Percentiles rank a stretch among this genome's conserved stretches.
These are phyloP conservation scores for Apodemus speciosus DNA, from an alignment of 2,113 vertebrate species.

Conservation along the genomic window DNA sequence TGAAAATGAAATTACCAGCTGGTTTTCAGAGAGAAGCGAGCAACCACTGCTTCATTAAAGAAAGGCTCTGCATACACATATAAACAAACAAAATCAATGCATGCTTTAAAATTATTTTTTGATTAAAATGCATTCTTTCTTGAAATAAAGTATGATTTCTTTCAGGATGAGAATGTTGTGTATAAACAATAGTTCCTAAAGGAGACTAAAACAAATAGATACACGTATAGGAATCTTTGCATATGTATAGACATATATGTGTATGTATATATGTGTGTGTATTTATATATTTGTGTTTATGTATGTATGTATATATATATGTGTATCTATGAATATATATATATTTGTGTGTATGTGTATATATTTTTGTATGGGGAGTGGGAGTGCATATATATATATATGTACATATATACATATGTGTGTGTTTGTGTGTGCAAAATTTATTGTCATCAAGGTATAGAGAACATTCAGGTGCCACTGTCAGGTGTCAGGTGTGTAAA, in stretches of 20 bases:
- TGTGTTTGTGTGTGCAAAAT: background rate
- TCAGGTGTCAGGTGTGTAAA: background rate
- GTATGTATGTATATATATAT: background rate
- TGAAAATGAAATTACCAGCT: slow-evolving; percentile 55
- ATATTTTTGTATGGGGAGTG: background rate
- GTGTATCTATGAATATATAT: too few species aligned
- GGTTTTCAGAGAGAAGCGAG: slow-evolving; percentile 35
- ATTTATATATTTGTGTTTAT: background rate
- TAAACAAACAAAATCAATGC: slow-evolving; percentile 35
- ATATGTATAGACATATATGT: accelerated
- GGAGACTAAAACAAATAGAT: background rate
- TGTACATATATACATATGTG: background rate
- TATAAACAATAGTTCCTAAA: slow-evolving; percentile 30
- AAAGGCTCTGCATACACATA: slow-evolving; percentile 35
- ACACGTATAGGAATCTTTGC: background rate
- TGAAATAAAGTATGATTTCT: slow-evolving; percentile 16
- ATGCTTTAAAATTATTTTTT: background rate
- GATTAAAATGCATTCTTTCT: background rate
- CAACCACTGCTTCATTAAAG: slow-evolving; percentile 2
- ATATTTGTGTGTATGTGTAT: background rate
- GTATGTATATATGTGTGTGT: accelerated
- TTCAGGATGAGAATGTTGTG: slow-evolving; percentile 10
- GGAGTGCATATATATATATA: background rate
- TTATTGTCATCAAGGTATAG: background rate
- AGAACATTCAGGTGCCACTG: background rate